Conservation (phyloP, 2,888 invertebrate genomes). For the Trichacis sp. region DNA sequence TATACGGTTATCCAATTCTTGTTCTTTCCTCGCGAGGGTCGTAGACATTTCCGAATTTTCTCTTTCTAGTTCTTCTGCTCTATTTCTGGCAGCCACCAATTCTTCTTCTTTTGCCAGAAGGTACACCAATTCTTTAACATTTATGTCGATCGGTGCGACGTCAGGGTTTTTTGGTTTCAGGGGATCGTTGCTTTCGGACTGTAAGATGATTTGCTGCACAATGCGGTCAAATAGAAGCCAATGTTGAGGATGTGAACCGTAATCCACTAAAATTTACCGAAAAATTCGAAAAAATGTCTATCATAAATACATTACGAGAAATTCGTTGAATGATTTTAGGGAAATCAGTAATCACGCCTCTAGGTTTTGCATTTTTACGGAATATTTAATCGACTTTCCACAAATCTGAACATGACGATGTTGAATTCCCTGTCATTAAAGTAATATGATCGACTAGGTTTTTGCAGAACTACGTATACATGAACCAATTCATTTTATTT, state of each 20-base stretch:
- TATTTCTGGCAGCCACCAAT: constrained; percentile 85
- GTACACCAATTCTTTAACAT: constrained; percentile 91
- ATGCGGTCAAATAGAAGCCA: constrained; percentile 96
- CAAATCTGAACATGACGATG: no score
- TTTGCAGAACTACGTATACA: no score
- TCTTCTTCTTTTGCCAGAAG: constrained; percentile 94
- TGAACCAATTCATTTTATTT: no score
- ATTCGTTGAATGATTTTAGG: background rate
- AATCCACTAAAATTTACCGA: constrained; percentile 76
- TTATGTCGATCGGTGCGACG: constrained; percentile 86
- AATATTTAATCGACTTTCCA: no score
- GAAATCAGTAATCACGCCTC: no score
- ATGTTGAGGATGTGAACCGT: constrained; percentile 88
- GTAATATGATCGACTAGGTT: no score
- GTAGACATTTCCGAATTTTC: constrained; percentile 90
- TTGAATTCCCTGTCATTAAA: no score
- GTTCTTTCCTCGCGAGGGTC: constrained; percentile 90
- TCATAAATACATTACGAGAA: no score
- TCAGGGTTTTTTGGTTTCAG: constrained; percentile 80
- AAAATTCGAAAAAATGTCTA: background rate
- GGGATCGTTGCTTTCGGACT: constrained; percentile 73
- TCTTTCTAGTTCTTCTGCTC: constrained; percentile 88
- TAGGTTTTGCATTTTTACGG: no score
- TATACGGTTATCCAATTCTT: constrained; percentile 88
- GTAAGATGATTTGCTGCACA: constrained; percentile 92